Evolutionary conservation across 2,797 vertebrate genomes (phyloP).

Genomic region (Hozukius guyotensis): DNA sequence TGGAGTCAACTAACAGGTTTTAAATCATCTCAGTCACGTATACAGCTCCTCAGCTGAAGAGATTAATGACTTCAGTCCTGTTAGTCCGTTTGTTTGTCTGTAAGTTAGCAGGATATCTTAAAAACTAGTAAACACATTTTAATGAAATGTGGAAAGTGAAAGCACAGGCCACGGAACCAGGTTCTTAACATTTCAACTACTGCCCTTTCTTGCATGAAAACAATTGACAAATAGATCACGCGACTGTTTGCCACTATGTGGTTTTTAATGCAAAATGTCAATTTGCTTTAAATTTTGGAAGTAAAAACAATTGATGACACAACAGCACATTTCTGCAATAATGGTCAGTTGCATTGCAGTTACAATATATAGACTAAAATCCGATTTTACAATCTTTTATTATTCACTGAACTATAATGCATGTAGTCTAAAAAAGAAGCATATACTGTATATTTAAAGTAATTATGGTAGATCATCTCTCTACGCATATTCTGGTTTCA

Average conservation of each 20-base stretch:
- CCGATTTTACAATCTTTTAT: too few relatives aligned
- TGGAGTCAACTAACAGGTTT: background rate
- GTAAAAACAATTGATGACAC: background rate
- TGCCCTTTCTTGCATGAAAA: background rate
- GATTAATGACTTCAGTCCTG: background rate
- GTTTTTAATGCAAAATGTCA: background rate
- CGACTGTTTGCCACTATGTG: background rate
- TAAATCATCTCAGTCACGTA: background rate
- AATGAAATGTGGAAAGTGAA: background rate
- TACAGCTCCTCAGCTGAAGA: background rate
- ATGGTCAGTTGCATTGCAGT: background rate
- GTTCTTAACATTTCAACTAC: background rate
- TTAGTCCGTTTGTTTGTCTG: background rate
- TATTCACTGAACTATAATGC: too few relatives aligned
- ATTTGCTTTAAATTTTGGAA: background rate
- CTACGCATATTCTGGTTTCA: background rate
- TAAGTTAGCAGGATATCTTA: background rate
- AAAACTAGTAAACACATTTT: background rate
- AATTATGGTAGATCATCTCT: too few relatives aligned
- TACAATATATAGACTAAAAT: background rate
- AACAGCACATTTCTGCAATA: background rate
- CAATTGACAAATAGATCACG: background rate
- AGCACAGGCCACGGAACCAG: background rate
- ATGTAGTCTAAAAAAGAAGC: too few relatives aligned
- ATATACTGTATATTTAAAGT: too few relatives aligned